Conservation (phyloP, 1,140 invertebrate species). For the Vanessa tameamea region DNA sequence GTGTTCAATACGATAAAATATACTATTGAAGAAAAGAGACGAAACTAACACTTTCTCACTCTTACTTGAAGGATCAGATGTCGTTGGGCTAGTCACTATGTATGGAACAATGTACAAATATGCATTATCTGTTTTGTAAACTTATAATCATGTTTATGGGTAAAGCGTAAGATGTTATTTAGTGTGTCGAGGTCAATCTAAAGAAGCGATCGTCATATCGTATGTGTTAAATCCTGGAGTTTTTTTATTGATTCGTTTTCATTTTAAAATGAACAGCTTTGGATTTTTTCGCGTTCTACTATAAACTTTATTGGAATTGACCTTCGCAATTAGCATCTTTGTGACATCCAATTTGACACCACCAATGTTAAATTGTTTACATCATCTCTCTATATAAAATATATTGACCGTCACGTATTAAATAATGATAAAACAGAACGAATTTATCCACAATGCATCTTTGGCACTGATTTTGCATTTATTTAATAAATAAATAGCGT, state of each 20-base stretch:
- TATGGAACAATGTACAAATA: constrained; percentile 17
- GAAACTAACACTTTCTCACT: not conserved
- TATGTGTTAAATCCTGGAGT: constrained; percentile 33
- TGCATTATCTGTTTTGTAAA: constrained; percentile 28
- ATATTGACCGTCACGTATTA: constrained; percentile 14
- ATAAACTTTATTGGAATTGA: constrained; percentile 57
- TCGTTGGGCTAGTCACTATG: too few relatives aligned
- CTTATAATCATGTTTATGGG: constrained; percentile 21
- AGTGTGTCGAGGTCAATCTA: constrained; percentile 32
- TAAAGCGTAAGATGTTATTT: constrained; percentile 18
- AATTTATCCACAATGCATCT: constrained; percentile 70
- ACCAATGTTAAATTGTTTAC: constrained; percentile 38
- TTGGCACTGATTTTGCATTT: constrained; percentile 76
- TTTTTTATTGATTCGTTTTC: constrained; percentile 23
- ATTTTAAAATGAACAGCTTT: constrained; percentile 32
- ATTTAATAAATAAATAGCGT: constrained; percentile 68
- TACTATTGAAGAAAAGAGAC: too few relatives aligned
- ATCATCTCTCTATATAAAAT: constrained; percentile 21
- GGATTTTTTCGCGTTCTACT: constrained; percentile 36
- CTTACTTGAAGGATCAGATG: too few relatives aligned
- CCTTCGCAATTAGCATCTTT: constrained; percentile 54
- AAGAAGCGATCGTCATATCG: constrained; percentile 32
- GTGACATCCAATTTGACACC: constrained; percentile 45
- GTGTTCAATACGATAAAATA: too few relatives aligned
- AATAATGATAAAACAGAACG: constrained; percentile 27